Evolutionary conservation across 2,113 vertebrate genomes (phyloP).

Genomic region (Protomyctophum bolini): DNA sequence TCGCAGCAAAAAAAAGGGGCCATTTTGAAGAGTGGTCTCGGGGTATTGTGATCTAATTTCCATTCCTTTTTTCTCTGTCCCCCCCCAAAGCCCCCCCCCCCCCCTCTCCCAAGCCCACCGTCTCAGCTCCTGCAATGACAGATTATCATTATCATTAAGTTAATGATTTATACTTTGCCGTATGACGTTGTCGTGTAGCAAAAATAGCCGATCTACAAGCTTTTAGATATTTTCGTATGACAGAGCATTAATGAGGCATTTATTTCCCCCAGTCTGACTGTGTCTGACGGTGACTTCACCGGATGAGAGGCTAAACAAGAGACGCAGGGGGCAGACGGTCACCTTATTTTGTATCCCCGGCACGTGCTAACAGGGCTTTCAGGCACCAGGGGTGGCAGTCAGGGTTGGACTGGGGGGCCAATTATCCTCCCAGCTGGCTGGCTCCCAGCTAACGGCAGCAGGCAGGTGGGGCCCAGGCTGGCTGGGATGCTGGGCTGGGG

Average conservation of each 20-base stretch:
- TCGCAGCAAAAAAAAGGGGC: neutral
- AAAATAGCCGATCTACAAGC: neutral
- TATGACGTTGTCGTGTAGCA: too few relatives aligned
- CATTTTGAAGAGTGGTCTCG: conserved; percentile 8
- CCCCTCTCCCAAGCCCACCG: neutral
- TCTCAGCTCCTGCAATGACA: conserved; percentile 45
- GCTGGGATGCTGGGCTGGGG: conserved; percentile 14
- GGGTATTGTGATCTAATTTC: conserved; percentile 39
- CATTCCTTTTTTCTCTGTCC: conserved; percentile 35
- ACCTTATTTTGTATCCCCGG: conserved; percentile 43
- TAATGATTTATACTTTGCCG: neutral
- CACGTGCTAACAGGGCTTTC: conserved; percentile 43
- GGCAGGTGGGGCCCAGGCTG: conserved; percentile 28
- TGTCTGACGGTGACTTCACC: conserved; percentile 41
- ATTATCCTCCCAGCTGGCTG: conserved; percentile 71
- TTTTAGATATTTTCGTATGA: too few relatives aligned
- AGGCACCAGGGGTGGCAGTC: conserved; percentile 48
- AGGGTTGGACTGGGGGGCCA: conserved; percentile 54
- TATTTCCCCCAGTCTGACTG: conserved; percentile 36
- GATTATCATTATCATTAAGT: conserved; percentile 62
- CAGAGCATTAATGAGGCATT: too few relatives aligned
- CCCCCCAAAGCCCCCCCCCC: conserved; percentile 39
- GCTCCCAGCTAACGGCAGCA: conserved; percentile 63
- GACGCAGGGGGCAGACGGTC: conserved; percentile 33
- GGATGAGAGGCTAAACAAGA: conserved; percentile 49